Evolutionary conservation across 2,113 vertebrate species (phyloP), one percentile per base, ranked within the genome.

Genomic region (Miniopterus natalensis): DNA sequence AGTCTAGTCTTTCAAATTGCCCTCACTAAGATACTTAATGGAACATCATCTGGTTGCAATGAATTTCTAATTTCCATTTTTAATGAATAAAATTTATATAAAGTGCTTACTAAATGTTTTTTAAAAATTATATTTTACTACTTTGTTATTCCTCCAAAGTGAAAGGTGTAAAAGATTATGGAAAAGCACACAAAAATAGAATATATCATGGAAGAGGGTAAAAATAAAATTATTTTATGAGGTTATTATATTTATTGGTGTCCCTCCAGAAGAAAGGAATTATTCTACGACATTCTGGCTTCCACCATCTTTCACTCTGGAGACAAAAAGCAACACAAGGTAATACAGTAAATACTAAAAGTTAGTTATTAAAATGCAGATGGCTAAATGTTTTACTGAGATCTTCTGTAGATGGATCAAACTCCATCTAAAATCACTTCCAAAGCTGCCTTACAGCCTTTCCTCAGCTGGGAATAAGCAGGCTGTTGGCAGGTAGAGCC

Each of bases 21-120:
- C 45, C 74, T 92, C 61, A 78, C 9, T 68, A 84, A 93, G 53
- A 92, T n/a, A 96, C 31, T 88, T 45, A 87, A 68, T 42, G 27
- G 68, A 71, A 55, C 17, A 74, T 42, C 6, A 84, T 45, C 70
- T 81, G 36, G 12, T 57, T 93, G 53, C 49, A 95, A 25, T 77
- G 20, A 79, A 42, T 59, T 96, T 90, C 66, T 92, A 77, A 63
- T 40, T 88, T 66, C 36, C 45, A 65, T 49, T 89, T 66, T 83
- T 59, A 71, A 45, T 77, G 55, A 91, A 36, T 78, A 8, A 23
- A 61, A 90, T 61, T 90, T 87, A 84, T 66, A 75, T 51, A 71
- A 70, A 84, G 23, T 84, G 25, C 27, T 77, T 61, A 61, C 6
- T 85, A 88, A 95, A 89, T 63, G 70, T 93, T 88, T 83, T 31